Conservation (phyloP, 1,140 invertebrate species). For the Macrocentrus cingulum region DNA sequence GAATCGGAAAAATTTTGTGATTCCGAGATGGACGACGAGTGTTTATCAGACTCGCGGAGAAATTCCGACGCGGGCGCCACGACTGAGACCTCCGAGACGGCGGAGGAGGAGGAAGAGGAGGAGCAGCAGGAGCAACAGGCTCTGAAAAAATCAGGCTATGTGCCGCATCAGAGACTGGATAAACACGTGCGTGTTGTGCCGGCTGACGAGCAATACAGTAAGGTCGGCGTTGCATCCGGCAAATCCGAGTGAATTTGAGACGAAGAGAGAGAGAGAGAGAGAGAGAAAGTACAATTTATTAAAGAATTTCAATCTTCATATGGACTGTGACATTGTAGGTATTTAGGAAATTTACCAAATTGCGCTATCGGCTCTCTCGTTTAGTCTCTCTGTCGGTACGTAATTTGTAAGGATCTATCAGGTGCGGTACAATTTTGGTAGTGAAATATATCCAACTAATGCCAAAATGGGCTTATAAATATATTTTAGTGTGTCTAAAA, state of each 20-base stretch:
- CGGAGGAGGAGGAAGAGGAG: conserved; percentile 32
- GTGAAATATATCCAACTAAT: no score
- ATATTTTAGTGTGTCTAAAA: no score
- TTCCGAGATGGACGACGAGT: no score
- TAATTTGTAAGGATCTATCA: no score
- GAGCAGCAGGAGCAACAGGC: conserved; percentile 22
- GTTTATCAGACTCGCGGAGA: no score
- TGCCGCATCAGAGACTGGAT: conserved; percentile 33
- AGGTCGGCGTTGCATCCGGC: conserved; percentile 47
- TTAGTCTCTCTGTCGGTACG: no score
- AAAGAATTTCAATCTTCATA: neutral
- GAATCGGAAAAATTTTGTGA: conserved; percentile 25
- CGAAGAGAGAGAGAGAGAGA: conserved; percentile 12
- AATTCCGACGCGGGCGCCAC: no score
- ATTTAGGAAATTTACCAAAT: no score
- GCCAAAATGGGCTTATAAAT: no score
- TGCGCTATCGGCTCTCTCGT: no score
- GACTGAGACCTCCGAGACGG: conserved; percentile 35
- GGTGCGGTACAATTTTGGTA: no score
- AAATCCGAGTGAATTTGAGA: conserved; percentile 16
- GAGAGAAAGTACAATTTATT: conserved; percentile 2
- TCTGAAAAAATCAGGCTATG: conserved; percentile 25
- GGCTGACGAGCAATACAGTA: conserved; percentile 48
- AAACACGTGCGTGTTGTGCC: conserved; percentile 30
- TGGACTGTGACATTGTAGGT: no score